Percentiles rank a stretch among this genome's conserved stretches.
These are phyloP conservation scores for Terebella lapidaria DNA, from an alignment of 2,888 invertebrate species.

Conservation along the genomic window DNA sequence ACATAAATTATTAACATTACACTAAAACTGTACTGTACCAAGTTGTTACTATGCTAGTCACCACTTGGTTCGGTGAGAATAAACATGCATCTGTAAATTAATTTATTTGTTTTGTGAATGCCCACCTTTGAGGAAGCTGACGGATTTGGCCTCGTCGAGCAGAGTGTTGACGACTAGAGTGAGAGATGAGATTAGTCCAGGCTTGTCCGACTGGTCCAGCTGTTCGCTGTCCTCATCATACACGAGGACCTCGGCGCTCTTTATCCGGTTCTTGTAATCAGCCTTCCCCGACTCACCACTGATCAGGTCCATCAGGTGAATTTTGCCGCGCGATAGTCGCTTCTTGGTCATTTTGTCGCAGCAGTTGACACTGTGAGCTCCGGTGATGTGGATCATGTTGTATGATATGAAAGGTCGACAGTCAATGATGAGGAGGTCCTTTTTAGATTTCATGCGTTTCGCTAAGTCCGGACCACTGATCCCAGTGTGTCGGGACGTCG, in stretches of 20 bases:
- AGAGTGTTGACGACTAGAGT: slow-evolving; percentile 65
- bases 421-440: slow-evolving; percentile 64
- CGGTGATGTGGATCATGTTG: slow-evolving; percentile 66
- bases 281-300: slow-evolving; percentile 65
- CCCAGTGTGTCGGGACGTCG: too few species aligned
- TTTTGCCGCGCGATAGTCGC: slow-evolving; percentile 65
- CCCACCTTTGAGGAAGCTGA: slow-evolving; percentile 66
- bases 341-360: slow-evolving; percentile 67
- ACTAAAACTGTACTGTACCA: too few species aligned
- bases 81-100: too few species aligned
- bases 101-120: not conserved
- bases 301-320: slow-evolving; percentile 64
- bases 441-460: slow-evolving; percentile 45
- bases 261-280: slow-evolving; percentile 57
- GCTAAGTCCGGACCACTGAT: too few species aligned
- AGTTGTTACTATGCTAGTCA: too few species aligned
- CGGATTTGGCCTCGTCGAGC: slow-evolving; percentile 65
- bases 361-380: slow-evolving; percentile 66
- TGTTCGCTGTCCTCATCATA: slow-evolving; percentile 68
- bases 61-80: too few species aligned
- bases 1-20: too few species aligned
- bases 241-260: slow-evolving; percentile 60
- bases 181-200: slow-evolving; percentile 58
- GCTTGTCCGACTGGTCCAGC: slow-evolving; percentile 59
- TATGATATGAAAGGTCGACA: slow-evolving; percentile 68